These are phyloP conservation scores for Balanococcus diminutus DNA, from an alignment of 2,888 invertebrate genomes.

Conservation along the genomic window DNA sequence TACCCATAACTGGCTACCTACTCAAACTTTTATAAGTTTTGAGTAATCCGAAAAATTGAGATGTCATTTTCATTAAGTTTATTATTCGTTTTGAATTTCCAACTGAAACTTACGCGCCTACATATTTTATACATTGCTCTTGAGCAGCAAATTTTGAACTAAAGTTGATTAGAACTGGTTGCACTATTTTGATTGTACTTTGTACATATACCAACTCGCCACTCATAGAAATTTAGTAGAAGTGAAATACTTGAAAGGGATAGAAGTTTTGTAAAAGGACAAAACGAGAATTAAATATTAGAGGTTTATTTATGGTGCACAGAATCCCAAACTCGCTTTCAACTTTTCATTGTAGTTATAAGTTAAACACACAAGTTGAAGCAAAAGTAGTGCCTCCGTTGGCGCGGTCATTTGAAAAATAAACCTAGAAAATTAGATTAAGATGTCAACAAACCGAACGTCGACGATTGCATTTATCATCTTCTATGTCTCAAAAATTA, in stretches of 20 bases:
- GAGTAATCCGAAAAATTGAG: background rate
- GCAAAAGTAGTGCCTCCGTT: background rate
- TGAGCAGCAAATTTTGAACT: background rate
- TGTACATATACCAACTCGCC: no score
- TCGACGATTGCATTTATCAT: background rate
- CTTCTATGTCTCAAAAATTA: no score
- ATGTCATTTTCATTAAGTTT: background rate
- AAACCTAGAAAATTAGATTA: background rate
- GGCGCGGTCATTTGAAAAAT: background rate
- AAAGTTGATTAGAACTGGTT: background rate
- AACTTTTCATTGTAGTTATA: background rate
- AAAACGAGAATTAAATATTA: background rate
- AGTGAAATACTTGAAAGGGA: background rate
- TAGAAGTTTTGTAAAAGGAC: background rate
- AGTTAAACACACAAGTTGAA: background rate
- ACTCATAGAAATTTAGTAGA: no score
- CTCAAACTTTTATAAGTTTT: background rate
- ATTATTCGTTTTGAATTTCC: background rate
- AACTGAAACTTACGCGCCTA: background rate
- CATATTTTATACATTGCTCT: background rate
- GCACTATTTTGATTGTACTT: background rate
- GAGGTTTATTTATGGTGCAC: background rate
- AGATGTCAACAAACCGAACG: background rate
- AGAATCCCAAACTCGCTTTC: background rate
- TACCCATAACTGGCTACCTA: background rate